Evolutionary conservation across 2,113 vertebrate genomes (phyloP).

Genomic region (Morone chrysops): DNA sequence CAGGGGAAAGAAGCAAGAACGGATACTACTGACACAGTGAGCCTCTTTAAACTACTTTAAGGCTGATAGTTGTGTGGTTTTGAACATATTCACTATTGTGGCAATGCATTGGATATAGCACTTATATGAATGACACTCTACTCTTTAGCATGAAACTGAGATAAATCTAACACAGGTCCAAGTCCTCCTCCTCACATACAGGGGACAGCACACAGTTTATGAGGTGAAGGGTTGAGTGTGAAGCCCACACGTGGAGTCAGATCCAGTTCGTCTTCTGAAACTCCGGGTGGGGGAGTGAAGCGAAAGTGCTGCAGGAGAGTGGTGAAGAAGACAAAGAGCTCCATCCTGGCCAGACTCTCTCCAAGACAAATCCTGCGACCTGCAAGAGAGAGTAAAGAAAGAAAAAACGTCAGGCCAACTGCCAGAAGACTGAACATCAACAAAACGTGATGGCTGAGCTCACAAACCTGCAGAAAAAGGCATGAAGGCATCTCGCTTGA

Average conservation of each 20-base stretch:
- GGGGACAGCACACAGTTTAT: slow-evolving; percentile 65
- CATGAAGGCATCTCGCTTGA: slow-evolving; percentile 63
- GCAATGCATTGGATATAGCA: too few relatives aligned
- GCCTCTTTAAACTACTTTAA: too few relatives aligned
- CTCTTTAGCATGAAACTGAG: too few relatives aligned
- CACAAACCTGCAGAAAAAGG: slow-evolving; percentile 68
- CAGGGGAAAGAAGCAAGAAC: too few relatives aligned
- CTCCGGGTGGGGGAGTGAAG: slow-evolving; percentile 79
- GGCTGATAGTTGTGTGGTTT: too few relatives aligned
- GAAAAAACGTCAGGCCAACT: accelerated
- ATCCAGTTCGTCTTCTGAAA: slow-evolving; percentile 80
- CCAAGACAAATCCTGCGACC: slow-evolving; percentile 80
- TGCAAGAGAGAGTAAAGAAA: slow-evolving; percentile 35
- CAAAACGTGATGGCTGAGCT: accelerated
- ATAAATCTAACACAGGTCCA: not conserved
- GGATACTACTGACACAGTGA: too few relatives aligned
- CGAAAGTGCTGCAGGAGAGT: slow-evolving; percentile 83
- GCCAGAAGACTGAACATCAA: accelerated
- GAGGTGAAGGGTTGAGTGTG: slow-evolving; percentile 48
- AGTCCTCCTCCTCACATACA: not conserved
- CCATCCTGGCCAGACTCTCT: slow-evolving; percentile 85
- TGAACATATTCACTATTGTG: too few relatives aligned
- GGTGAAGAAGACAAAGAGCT: slow-evolving; percentile 86
- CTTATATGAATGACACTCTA: too few relatives aligned
- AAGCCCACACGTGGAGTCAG: slow-evolving; percentile 72